Evolutionary conservation across 2,888 invertebrate species (phyloP), one percentile per base, ranked within the genome.

Genomic region (Boloria selene): DNA sequence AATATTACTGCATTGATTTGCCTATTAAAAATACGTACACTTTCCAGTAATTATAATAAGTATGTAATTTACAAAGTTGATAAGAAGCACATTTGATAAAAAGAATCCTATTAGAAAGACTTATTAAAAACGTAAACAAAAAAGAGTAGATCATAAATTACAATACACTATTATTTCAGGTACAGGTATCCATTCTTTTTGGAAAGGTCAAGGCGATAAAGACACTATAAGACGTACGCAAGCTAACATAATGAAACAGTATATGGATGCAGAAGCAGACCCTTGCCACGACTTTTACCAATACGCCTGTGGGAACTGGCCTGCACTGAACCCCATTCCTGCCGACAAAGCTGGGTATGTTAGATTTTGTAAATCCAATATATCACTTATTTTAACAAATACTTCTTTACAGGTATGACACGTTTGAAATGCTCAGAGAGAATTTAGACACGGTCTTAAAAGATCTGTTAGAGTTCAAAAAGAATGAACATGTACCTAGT

Each of bases 231-330:
- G 95, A 70, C 83, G 79, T 42, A 93, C 93, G 1, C 95, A 95
- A 87, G 94, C 95, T 1, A 92, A 91, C 67, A 94, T 95, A 69
- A 97, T 97, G 96, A 91, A 92, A 72, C 94, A 94, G 64, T 96
- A 95, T 75, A 97, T 97, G 96, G 96, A 97, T 75, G 85, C 83
- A 0, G 90, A 88, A 31, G 93, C 93, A 0, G 94, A 96, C 79
- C 97, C 97, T 0, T 97, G 97, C 79, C 92, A 94, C 5, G 97
- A 97, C 80, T 97, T 97, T 81, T 97, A 97, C 80, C 95, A 96
- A 76, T 97, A 95, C 76, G 96, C 97, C 0, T 97, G 96, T 81
- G 97, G 97, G 0, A 97, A 97, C 76, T 98, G 97, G 97, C 94
- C 95, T 44, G 94, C 94, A 60, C 92, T 95, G 51, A 96, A 98